These are phyloP conservation scores for Polyergus mexicanus DNA, from an alignment of 1,140 invertebrate species.

Conservation along the genomic window DNA sequence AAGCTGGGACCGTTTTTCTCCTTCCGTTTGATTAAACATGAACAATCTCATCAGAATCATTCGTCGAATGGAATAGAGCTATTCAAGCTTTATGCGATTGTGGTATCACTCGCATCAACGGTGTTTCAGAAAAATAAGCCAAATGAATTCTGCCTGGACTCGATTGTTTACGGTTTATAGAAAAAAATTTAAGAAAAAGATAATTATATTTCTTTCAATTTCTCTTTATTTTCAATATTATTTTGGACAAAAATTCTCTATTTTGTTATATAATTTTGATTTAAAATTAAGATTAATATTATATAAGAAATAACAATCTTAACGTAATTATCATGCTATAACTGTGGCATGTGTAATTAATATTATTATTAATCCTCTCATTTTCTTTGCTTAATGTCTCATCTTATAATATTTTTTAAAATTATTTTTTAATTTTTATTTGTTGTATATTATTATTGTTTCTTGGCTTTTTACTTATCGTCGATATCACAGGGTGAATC, in stretches of 20 bases:
- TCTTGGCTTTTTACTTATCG: neutral
- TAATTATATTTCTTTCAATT: too few species aligned
- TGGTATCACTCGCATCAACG: neutral
- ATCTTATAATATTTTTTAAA: neutral
- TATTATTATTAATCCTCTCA: neutral
- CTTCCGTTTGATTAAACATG: constrained; percentile 23
- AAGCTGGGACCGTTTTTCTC: constrained; percentile 19
- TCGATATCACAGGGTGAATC: neutral
- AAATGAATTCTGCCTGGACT: neutral
- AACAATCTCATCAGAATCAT: constrained; percentile 51
- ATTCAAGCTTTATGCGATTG: neutral
- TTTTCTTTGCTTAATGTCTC: neutral
- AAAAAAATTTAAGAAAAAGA: too few species aligned
- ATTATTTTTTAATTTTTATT: neutral
- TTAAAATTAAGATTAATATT: too few species aligned
- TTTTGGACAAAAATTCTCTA: too few species aligned
- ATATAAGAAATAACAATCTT: too few species aligned
- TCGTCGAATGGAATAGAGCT: constrained; percentile 5
- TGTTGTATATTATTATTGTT: neutral
- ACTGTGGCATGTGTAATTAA: neutral
- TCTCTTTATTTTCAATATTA: too few species aligned
- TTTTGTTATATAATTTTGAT: too few species aligned
- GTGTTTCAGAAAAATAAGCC: constrained; percentile 9
- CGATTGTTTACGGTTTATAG: neutral
- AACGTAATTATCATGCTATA: too few species aligned